Evolutionary conservation across 2,888 invertebrate species (phyloP), one percentile per base, ranked within the genome.

Genomic region (Prosapia bicincta): DNA sequence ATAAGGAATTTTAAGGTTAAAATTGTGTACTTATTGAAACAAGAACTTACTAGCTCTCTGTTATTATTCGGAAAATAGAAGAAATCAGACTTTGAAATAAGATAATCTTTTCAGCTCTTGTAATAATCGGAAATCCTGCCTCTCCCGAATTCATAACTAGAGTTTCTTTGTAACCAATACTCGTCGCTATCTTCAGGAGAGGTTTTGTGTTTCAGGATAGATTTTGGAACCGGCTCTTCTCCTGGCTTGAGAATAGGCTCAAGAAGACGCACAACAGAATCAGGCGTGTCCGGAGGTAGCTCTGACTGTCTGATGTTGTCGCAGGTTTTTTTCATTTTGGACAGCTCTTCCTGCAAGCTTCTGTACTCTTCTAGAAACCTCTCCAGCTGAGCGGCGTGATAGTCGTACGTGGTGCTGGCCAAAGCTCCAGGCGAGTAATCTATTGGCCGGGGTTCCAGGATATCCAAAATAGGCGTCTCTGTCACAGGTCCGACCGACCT

Each of bases 281-380:
- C 74, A 76, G 67, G n/a, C 25, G 82, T 83, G 6, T 85, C 82
- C 24, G 84, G 78, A 0, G 85, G 84, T 7, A 83, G 82, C 78
- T 85, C 85, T 79, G 85, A 87, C 73, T 87, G 87, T 32, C 88
- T 85, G 81, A 92, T 87, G 79, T 89, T 91, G 80, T 93, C 92
- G 82, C 93, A 90, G 25, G 92, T 92, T 82, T 92, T 91, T 82
- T 93, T 93, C 93, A 94, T 93, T 83, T 91, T 90, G 76, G 92
- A 92, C 79, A 94, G 85, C 83, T 94, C 92, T 83, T 92, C 91
- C 83, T 93, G 91, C 76, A 94, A 87, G 81, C 88, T 90, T 80
- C 93, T 88, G 83, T 94, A 94, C 83, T 94, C 94, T 82, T 93
- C 92, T 67, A 94, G 87, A 83, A 94, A 94, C 75, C 91, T 88